phyloP scores from a whole-genome alignment of 1,140 invertebrate genomes.

The Eriosoma lanigerum region DNA sequence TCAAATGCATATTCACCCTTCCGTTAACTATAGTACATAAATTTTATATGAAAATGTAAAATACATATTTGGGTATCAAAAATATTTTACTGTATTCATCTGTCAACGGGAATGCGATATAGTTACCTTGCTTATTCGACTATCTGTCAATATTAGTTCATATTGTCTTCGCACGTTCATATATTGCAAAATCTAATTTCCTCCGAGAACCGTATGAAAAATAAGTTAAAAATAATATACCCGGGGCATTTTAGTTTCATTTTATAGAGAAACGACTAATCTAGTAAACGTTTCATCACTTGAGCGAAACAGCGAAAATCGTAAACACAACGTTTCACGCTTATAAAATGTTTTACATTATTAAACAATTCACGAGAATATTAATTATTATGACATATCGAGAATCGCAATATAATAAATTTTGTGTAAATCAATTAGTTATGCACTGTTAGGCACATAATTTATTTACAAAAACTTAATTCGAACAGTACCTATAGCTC shows the following conservation, averaged over 20 bases:
- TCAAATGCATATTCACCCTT: neutral
- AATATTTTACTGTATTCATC: neutral
- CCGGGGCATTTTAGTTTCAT: neutral
- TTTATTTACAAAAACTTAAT: too few relatives aligned
- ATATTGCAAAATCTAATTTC: constrained; percentile 36
- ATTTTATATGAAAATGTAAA: neutral
- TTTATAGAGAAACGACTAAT: neutral
- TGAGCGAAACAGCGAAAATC: neutral
- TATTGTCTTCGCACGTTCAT: neutral
- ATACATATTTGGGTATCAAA: neutral
- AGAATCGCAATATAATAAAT: too few relatives aligned
- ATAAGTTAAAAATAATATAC: neutral
- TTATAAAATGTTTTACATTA: neutral
- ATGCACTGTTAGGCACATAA: too few relatives aligned
- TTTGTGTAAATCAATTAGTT: too few relatives aligned
- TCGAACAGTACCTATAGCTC: too few relatives aligned
- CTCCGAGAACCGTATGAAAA: neutral
- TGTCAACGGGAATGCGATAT: neutral
- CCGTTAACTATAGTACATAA: neutral
- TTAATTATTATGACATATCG: too few relatives aligned
- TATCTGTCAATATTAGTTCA: constrained; percentile 21
- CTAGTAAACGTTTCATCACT: too few relatives aligned
- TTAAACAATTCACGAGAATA: too few relatives aligned
- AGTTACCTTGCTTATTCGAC: neutral
- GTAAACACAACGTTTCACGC: neutral